Percentiles rank a stretch among this genome's conserved stretches.
phyloP scores from a whole-genome alignment of 1,140 invertebrate genomes.

The Penaeus vannamei region DNA sequence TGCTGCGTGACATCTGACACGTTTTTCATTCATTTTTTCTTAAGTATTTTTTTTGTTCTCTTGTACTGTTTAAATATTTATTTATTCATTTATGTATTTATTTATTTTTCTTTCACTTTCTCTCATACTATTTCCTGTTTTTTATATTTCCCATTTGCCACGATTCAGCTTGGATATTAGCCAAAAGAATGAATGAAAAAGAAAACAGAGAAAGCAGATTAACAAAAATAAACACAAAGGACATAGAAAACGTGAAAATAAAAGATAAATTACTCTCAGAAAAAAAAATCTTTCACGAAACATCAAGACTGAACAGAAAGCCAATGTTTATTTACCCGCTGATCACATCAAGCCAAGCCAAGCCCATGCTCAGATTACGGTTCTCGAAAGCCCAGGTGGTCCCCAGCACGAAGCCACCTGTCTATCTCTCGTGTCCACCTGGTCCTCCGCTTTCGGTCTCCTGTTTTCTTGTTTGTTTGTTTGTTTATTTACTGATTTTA shows the following conservation, averaged over 20 bases:
- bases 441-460: no score
- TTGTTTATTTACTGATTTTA: no score
- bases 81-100: no score
- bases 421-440: no score
- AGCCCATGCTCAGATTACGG: neutral
- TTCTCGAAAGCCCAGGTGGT: neutral
- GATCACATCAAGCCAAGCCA: slow-evolving; percentile 1
- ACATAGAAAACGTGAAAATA: neutral
- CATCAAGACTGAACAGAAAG: neutral
- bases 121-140: no score
- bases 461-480: no score
- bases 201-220: no score
- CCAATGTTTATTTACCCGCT: neutral
- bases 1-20: slow-evolving; percentile 13
- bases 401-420: neutral
- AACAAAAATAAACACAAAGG: neutral
- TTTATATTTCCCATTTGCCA: no score
- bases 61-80: neutral
- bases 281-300: neutral
- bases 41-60: neutral
- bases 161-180: no score
- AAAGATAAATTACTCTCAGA: neutral
- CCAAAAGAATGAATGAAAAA: no score
- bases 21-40: neutral
- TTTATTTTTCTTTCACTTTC: no score